A percentile compares a stretch with the other conserved stretches of the same genome.
Evolutionary conservation across 2,888 invertebrate species (phyloP).

Genomic region (Drosophila subquinaria): DNA sequence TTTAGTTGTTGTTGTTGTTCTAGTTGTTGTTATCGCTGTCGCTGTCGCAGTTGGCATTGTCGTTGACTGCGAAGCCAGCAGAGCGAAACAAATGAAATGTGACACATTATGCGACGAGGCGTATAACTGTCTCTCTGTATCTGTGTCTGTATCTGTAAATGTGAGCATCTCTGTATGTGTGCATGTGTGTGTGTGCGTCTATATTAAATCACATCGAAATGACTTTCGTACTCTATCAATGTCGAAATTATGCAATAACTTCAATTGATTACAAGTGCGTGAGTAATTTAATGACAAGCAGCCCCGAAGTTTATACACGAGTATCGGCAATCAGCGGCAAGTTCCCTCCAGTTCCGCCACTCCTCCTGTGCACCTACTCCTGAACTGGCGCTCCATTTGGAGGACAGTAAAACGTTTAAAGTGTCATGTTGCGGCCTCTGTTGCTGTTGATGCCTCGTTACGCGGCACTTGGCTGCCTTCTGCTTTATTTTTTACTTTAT

Average conservation of each 20-base stretch:
- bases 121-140: constrained; percentile 71
- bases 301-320: neutral
- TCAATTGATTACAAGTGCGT: constrained; percentile 75
- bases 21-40: constrained; percentile 26
- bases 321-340: constrained; percentile 56
- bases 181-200: constrained; percentile 11
- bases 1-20: constrained; percentile 13
- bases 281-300: constrained; percentile 56
- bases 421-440: constrained; percentile 68
- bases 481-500: constrained; percentile 61
- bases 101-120: constrained; percentile 80
- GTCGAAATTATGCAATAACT: constrained; percentile 77
- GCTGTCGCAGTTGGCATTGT: constrained; percentile 33
- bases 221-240: constrained; percentile 79
- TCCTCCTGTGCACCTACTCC: constrained; percentile 2
- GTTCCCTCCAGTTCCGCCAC: constrained; percentile 4
- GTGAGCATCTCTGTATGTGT: constrained; percentile 11
- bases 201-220: constrained; percentile 78
- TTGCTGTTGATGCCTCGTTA: constrained; percentile 58
- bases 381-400: constrained; percentile 5
- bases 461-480: constrained; percentile 57
- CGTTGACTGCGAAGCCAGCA: constrained; percentile 60
- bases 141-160: constrained; percentile 11
- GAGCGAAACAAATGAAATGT: constrained; percentile 79
- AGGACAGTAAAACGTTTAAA: constrained; percentile 76